Evolutionary conservation across 2,113 vertebrate species (phyloP).

Genomic region (Pteruthius melanotis): DNA sequence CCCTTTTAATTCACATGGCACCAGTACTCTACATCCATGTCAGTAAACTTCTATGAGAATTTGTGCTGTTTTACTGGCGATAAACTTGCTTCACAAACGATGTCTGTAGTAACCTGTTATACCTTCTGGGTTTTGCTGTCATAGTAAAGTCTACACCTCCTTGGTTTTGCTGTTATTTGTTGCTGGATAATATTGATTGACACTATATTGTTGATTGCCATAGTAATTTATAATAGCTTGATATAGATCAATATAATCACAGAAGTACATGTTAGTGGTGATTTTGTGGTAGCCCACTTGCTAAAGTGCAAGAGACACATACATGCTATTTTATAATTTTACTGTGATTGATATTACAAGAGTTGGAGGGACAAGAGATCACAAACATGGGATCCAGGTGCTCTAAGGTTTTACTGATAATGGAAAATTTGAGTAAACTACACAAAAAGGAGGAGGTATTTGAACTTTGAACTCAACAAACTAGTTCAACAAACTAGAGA

Average conservation of each 20-base stretch:
- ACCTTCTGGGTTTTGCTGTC: background rate
- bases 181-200: background rate
- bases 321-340: background rate
- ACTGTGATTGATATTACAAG: background rate
- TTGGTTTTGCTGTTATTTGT: rapidly evolving
- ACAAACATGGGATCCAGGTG: background rate
- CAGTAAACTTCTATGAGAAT: background rate
- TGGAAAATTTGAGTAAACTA: background rate
- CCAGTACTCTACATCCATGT: background rate
- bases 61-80: background rate
- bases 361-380: background rate
- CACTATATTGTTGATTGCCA: background rate
- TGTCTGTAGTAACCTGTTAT: background rate
- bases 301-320: background rate
- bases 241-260: background rate
- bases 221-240: background rate
- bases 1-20: background rate
- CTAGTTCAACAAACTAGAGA: background rate
- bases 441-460: background rate
- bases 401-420: background rate
- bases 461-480: background rate
- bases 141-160: background rate
- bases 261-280: background rate
- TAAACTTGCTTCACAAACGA: background rate
- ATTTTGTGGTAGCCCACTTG: background rate